These are phyloP conservation scores for Tolmerus cingulatus DNA, from an alignment of 2,888 invertebrate genomes.

Conservation along the genomic window DNA sequence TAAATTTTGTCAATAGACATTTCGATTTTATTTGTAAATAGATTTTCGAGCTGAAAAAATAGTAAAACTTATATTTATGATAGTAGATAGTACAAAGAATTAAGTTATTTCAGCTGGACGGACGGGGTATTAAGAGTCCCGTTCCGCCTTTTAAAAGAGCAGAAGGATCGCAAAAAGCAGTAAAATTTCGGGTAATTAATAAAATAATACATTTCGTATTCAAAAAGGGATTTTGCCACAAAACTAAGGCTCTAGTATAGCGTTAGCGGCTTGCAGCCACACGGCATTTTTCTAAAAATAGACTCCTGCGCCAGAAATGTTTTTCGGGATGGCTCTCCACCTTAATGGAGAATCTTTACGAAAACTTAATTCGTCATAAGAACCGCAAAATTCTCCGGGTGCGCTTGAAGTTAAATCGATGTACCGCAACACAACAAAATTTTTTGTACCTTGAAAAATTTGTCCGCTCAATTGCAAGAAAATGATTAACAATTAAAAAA, in stretches of 20 bases:
- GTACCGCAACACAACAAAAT: background rate
- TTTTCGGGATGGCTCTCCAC: background rate
- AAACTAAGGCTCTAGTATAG: background rate
- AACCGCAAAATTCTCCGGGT: background rate
- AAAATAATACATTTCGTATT: background rate
- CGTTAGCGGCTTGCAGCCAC: background rate
- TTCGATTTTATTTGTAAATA: background rate
- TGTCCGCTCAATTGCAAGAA: background rate
- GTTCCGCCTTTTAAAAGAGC: background rate
- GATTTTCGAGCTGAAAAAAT: conserved; percentile 27
- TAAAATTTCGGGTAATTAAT: too few species aligned
- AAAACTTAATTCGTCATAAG: background rate
- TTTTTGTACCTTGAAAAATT: background rate
- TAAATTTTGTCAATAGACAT: conserved; percentile 55
- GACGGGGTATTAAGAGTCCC: background rate
- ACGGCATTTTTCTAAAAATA: background rate
- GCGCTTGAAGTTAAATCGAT: background rate
- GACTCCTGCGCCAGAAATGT: background rate
- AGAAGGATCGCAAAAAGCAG: background rate
- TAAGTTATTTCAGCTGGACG: too few species aligned
- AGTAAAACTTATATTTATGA: background rate
- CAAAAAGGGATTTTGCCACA: background rate
- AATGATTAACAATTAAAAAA: background rate
- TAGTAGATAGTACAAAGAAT: too few species aligned
- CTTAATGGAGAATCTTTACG: background rate